These are phyloP conservation scores for Cololabis saira DNA, from an alignment of 2,113 vertebrate species.

Conservation along the genomic window DNA sequence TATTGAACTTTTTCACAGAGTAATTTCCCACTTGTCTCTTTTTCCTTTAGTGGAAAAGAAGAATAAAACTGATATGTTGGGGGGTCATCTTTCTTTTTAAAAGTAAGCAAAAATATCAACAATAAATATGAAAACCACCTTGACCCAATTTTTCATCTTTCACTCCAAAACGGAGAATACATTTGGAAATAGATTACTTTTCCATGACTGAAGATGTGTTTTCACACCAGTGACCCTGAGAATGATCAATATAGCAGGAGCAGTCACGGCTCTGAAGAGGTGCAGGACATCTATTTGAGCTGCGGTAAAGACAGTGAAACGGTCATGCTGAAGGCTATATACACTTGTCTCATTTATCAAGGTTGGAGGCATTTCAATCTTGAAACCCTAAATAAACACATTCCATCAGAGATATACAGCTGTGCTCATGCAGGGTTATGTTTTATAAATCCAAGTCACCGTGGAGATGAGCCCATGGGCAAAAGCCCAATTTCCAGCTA, in stretches of 20 bases:
- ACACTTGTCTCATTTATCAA: neutral
- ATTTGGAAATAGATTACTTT: neutral
- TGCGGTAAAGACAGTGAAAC: neutral
- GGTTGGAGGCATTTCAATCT: neutral
- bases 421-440: neutral
- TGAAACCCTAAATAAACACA: neutral
- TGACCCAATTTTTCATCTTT: neutral
- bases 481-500: neutral
- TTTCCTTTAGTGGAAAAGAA: neutral
- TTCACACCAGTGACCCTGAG: neutral
- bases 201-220: neutral
- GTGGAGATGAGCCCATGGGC: neutral
- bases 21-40: neutral
- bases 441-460: neutral
- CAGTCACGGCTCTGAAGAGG: neutral
- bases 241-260: neutral
- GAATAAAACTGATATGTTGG: neutral
- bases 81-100: neutral
- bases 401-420: neutral
- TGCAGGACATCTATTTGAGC: neutral
- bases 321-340: neutral
- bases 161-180: neutral
- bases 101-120: conserved; percentile 3
- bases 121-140: neutral
- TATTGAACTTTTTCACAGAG: neutral